phyloP scores from a whole-genome alignment of 2,113 vertebrate genomes.

The Charadrius vociferus region DNA sequence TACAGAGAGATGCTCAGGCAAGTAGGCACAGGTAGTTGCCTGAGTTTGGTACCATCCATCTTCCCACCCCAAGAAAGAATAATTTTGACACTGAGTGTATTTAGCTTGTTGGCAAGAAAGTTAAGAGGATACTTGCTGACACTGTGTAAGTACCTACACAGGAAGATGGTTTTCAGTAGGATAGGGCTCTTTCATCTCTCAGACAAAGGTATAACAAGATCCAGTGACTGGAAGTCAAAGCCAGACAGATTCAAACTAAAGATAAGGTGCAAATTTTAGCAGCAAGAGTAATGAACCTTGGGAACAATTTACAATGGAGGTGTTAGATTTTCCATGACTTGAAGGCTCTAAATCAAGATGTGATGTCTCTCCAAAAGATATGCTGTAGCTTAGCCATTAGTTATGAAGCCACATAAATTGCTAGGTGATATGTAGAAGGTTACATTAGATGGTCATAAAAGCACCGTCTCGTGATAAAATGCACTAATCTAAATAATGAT shows the following conservation, averaged over 20 bases:
- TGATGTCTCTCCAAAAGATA: not conserved
- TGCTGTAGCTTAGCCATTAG: not conserved
- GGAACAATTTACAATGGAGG: conserved; percentile 10
- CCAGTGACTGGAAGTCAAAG: conserved; percentile 6
- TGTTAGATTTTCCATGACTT: conserved; percentile 34
- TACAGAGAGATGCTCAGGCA: not conserved
- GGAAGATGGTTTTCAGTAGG: not conserved
- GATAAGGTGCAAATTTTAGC: conserved; percentile 49
- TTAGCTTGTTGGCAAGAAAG: not conserved
- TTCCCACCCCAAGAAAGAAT: not conserved
- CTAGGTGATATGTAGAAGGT: not conserved
- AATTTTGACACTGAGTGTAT: not conserved
- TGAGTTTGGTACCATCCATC: not conserved
- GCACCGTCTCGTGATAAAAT: not conserved
- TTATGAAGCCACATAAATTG: not conserved
- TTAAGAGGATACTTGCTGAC: not conserved
- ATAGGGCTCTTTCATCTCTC: not conserved
- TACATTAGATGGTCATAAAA: not conserved
- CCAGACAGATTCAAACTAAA: conserved; percentile 37
- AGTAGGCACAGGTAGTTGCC: not conserved
- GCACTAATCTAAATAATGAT: conserved; percentile 19
- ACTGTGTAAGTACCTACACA: not conserved
- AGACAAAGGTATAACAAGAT: conserved; percentile 31
- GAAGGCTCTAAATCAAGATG: conserved; percentile 25
- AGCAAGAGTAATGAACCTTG: conserved; percentile 6